Conservation (phyloP, 2,797 vertebrate species). For the Chromis chromis region DNA sequence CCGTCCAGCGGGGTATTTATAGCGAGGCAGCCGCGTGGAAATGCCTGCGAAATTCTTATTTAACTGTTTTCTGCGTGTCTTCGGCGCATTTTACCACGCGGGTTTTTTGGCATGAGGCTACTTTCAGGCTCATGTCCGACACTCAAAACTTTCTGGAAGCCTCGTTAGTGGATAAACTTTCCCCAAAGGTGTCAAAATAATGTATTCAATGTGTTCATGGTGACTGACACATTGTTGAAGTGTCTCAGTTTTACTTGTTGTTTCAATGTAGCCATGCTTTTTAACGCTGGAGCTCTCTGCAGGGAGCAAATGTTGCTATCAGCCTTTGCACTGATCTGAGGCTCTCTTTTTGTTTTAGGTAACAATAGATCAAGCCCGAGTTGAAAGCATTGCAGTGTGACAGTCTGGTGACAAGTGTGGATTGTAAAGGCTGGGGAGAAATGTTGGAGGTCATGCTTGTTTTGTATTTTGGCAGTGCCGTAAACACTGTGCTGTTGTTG, state of each 20-base stretch:
- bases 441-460: constrained; percentile 80
- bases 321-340: constrained; percentile 26
- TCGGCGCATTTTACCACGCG: not conserved
- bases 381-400: constrained; percentile 80
- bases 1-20: constrained; percentile 9
- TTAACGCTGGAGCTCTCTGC: constrained; percentile 40
- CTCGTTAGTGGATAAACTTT: not conserved
- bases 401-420: constrained; percentile 80
- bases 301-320: constrained; percentile 35
- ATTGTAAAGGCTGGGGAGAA: constrained; percentile 75
- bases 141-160: not conserved
- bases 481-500: constrained; percentile 83
- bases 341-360: constrained; percentile 23
- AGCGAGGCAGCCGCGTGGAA: not conserved
- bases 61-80: not conserved
- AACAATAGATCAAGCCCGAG: constrained; percentile 66
- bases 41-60: not conserved
- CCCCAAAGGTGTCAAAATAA: not conserved
- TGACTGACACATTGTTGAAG: not conserved
- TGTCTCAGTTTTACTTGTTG: not conserved
- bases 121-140: not conserved
- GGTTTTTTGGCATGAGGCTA: not conserved
- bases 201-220: not conserved
- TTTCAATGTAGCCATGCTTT: constrained; percentile 8
- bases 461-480: constrained; percentile 80